Evolutionary conservation across 1,140 invertebrate species (phyloP).

Genomic region (Geopemphigus sp.): DNA sequence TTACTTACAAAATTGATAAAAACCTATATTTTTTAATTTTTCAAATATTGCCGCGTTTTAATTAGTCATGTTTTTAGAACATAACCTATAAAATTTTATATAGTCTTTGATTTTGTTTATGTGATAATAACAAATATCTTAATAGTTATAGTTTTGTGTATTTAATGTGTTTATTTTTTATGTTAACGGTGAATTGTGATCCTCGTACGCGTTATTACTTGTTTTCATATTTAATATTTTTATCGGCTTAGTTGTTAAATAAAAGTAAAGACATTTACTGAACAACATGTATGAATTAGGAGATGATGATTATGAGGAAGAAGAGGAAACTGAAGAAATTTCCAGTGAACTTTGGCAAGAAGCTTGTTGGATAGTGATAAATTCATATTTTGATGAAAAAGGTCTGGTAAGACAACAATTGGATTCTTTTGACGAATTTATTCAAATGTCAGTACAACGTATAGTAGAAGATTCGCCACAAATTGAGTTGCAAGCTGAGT

Average conservation of each 20-base stretch:
- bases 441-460: conserved; percentile 98
- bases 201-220: neutral
- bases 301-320: conserved; percentile 58
- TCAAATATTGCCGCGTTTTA: neutral
- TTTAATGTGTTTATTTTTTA: neutral
- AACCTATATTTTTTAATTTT: too few relatives aligned
- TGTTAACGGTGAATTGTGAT: neutral
- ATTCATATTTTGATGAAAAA: conserved; percentile 99
- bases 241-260: too few relatives aligned
- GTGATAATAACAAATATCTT: neutral
- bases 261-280: neutral
- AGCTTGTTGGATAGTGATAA: conserved; percentile 99
- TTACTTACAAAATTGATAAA: neutral
- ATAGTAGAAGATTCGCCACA: conserved; percentile 98
- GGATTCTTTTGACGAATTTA: conserved; percentile 99
- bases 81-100: conserved; percentile 19
- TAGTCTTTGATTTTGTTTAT: conserved; percentile 13
- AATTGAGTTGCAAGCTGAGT: conserved; percentile 96
- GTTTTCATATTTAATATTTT: too few relatives aligned
- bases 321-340: conserved; percentile 84
- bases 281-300: conserved; percentile 44
- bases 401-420: conserved; percentile 97
- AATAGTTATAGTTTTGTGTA: neutral
- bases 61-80: neutral
- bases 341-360: conserved; percentile 96